phyloP scores from a whole-genome alignment of 2,888 invertebrate species.

The Drosophila nr. medialis region DNA sequence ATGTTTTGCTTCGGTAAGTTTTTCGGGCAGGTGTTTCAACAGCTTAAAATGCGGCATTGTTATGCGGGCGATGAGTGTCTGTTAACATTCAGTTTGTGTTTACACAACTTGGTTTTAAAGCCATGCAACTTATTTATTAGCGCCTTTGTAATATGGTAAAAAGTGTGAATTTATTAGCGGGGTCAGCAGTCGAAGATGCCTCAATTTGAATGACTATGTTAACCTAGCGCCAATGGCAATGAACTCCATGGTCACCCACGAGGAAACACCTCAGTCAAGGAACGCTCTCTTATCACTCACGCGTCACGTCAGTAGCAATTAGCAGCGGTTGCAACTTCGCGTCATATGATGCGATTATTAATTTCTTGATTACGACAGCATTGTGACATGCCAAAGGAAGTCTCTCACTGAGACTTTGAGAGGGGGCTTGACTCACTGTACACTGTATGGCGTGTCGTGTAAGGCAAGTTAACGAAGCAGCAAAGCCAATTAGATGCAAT shows the following conservation, averaged over 20 bases:
- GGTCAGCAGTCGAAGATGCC: not conserved
- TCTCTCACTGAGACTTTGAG: not conserved
- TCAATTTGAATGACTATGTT: constrained; percentile 8
- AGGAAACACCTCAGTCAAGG: constrained; percentile 38
- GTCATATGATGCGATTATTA: constrained; percentile 73
- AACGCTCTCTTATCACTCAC: constrained; percentile 65
- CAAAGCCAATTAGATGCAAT: constrained; percentile 79
- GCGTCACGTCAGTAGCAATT: constrained; percentile 76
- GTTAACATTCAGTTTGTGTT: constrained; percentile 1
- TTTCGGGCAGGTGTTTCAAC: constrained; percentile 13
- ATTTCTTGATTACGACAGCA: constrained; percentile 71
- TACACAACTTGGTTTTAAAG: constrained; percentile 4
- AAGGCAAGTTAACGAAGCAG: constrained; percentile 78
- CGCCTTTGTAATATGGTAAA: constrained; percentile 20
- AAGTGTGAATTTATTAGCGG: constrained; percentile 45
- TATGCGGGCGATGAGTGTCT: not conserved
- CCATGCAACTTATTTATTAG: constrained; percentile 43
- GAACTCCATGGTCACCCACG: constrained; percentile 66
- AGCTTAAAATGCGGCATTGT: constrained; percentile 38
- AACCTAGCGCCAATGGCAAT: constrained; percentile 52
- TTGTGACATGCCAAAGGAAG: constrained; percentile 53
- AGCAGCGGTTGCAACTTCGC: constrained; percentile 46
- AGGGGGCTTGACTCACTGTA: constrained; percentile 23
- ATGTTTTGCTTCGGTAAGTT: constrained; percentile 44
- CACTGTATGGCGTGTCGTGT: constrained; percentile 55